These are phyloP conservation scores for Actenoides lindsayi DNA, from an alignment of 2,113 vertebrate genomes.

Conservation along the genomic window DNA sequence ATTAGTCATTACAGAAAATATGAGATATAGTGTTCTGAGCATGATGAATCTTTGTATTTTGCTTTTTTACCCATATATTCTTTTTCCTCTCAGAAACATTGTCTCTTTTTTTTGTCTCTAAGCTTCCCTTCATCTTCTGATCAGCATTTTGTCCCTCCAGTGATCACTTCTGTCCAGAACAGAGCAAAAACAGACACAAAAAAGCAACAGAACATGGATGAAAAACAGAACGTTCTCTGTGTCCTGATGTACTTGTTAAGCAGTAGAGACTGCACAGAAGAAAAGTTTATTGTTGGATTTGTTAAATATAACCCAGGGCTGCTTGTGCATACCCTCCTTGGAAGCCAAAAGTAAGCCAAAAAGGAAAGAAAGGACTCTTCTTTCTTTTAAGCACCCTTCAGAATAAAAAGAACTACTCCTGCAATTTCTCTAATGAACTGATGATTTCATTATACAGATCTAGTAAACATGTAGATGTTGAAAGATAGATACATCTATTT, in stretches of 20 bases:
- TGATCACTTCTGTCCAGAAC: constrained; percentile 8
- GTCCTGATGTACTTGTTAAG: constrained; percentile 11
- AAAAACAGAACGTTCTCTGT: constrained; percentile 47
- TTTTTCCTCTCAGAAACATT: background rate
- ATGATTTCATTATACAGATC: constrained; percentile 17
- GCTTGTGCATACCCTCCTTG: background rate
- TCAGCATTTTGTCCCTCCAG: constrained; percentile 32
- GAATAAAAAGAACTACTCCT: background rate
- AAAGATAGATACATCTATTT: constrained; percentile 34
- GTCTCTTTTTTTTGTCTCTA: background rate
- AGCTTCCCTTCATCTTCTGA: constrained; percentile 12
- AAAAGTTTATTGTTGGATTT: constrained; percentile 1
- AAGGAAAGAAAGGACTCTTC: constrained; percentile 21
- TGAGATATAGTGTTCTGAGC: background rate
- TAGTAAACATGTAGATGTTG: background rate
- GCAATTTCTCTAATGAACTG: constrained; percentile 30
- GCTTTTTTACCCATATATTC: background rate
- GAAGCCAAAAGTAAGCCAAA: constrained; percentile 22
- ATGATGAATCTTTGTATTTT: background rate
- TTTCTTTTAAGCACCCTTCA: constrained; percentile 38
- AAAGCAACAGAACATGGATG: background rate
- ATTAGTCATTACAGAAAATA: background rate
- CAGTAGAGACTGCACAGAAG: background rate
- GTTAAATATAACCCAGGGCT: constrained; percentile 36
- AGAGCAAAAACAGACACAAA: constrained; percentile 16